Percentiles rank a stretch among this genome's conserved stretches.
Conservation (phyloP, 2,797 vertebrate genomes). For the Nyctalus aviator region DNA sequence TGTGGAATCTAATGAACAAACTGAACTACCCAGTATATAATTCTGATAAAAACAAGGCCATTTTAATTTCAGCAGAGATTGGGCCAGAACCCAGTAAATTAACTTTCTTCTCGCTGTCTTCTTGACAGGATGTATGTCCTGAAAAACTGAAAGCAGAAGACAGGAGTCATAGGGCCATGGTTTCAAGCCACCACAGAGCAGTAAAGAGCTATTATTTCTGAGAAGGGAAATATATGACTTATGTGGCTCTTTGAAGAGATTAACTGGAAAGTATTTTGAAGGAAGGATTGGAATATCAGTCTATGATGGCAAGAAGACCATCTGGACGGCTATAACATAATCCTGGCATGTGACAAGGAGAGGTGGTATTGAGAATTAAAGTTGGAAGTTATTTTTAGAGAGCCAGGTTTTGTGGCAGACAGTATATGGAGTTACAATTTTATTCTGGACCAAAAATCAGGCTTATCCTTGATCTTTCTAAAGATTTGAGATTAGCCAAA, state of each 20-base stretch:
- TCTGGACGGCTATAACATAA: neutral
- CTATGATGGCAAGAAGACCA: neutral
- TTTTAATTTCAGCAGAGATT: neutral
- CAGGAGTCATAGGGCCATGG: neutral
- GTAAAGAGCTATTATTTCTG: neutral
- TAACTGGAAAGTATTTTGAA: neutral
- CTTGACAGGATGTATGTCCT: neutral
- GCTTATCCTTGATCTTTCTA: neutral
- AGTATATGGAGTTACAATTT: slow-evolving; percentile 50
- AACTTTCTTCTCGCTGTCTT: neutral
- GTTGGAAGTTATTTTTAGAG: slow-evolving; percentile 56
- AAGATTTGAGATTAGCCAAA: neutral
- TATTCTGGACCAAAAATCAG: slow-evolving; percentile 22
- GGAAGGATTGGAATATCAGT: neutral
- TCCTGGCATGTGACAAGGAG: neutral
- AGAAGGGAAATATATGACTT: neutral
- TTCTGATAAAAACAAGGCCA: neutral
- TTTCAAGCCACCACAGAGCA: slow-evolving; percentile 17
- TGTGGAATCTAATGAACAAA: neutral
- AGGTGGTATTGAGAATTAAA: neutral
- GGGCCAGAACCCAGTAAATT: neutral
- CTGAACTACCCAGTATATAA: neutral
- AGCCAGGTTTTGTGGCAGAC: slow-evolving; percentile 53
- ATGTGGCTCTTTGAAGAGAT: neutral
- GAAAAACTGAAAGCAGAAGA: neutral